Conservation (phyloP, 1,140 invertebrate species). For the Zaprionus lachaisei region DNA sequence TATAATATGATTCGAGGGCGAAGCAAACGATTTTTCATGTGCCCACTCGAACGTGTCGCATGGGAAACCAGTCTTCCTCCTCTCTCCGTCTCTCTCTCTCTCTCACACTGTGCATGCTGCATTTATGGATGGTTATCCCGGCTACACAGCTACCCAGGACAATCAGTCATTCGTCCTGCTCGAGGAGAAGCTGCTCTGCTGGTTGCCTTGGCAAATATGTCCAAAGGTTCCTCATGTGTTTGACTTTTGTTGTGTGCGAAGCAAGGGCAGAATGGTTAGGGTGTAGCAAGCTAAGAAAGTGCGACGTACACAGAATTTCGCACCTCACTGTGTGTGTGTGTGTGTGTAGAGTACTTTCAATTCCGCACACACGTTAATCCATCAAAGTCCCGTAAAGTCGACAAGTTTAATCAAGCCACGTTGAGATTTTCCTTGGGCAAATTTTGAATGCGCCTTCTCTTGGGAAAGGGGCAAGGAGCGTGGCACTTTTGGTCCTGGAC, state of each 20-base stretch:
- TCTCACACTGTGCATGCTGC: conserved; percentile 6
- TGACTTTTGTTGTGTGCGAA: conserved; percentile 65
- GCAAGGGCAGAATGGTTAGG: too few species aligned
- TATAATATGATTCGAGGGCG: conserved; percentile 52
- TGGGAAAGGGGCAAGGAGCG: background rate
- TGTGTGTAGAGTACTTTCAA: conserved; percentile 40
- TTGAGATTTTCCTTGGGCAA: conserved; percentile 55
- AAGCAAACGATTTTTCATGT: conserved; percentile 54
- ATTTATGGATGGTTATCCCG: conserved; percentile 47
- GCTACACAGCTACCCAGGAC: conserved; percentile 41
- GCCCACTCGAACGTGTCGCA: conserved; percentile 46
- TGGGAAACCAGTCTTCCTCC: background rate
- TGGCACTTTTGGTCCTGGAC: conserved; percentile 2
- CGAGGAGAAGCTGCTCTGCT: conserved; percentile 8
- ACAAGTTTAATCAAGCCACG: conserved; percentile 67
- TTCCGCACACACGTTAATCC: conserved; percentile 68
- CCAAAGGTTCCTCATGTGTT: conserved; percentile 65
- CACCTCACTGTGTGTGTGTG: conserved; percentile 22
- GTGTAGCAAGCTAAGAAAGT: conserved; percentile 11
- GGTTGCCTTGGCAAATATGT: conserved; percentile 38
- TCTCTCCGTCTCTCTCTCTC: background rate
- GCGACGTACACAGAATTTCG: conserved; percentile 43
- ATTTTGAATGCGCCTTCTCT: conserved; percentile 8
- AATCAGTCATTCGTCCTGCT: conserved; percentile 71
- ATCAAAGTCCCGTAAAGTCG: conserved; percentile 54